Evolutionary conservation across 2,888 invertebrate species (phyloP).

Genomic region (Perizoma affinitatum): DNA sequence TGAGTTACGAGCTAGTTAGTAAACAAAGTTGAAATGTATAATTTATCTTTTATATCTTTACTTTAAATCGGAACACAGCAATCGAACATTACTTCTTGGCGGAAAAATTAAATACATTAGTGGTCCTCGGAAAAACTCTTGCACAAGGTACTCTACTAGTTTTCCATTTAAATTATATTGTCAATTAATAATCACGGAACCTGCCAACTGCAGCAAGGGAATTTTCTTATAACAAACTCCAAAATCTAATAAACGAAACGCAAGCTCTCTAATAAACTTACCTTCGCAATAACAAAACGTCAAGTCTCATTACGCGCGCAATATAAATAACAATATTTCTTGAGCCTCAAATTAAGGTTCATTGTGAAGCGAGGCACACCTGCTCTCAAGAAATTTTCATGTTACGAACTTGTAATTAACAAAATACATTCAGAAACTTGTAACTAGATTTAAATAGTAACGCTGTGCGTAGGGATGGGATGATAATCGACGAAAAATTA

Average conservation of each 20-base stretch:
- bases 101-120: no score
- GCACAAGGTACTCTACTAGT: no score
- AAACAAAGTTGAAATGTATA: no score
- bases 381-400: constrained; percentile 75
- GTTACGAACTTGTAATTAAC: constrained; percentile 79
- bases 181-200: no score
- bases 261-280: constrained; percentile 12
- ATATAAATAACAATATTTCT: constrained; percentile 62
- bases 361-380: constrained; percentile 54
- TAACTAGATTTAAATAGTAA: constrained; percentile 84
- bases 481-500: constrained; percentile 35
- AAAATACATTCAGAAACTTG: constrained; percentile 82
- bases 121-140: no score
- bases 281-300: constrained; percentile 20
- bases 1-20: no score
- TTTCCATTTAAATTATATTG: no score
- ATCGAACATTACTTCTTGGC: no score
- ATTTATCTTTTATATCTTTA: no score
- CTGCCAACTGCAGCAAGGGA: no score
- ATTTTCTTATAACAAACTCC: background rate
- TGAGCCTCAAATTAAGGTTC: constrained; percentile 53
- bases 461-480: constrained; percentile 52
- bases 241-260: constrained; percentile 17
- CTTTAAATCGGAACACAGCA: no score
- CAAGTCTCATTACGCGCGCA: constrained; percentile 20